These are phyloP conservation scores for Catagonus wagneri DNA, from an alignment of 2,113 vertebrate genomes.

Conservation along the genomic window DNA sequence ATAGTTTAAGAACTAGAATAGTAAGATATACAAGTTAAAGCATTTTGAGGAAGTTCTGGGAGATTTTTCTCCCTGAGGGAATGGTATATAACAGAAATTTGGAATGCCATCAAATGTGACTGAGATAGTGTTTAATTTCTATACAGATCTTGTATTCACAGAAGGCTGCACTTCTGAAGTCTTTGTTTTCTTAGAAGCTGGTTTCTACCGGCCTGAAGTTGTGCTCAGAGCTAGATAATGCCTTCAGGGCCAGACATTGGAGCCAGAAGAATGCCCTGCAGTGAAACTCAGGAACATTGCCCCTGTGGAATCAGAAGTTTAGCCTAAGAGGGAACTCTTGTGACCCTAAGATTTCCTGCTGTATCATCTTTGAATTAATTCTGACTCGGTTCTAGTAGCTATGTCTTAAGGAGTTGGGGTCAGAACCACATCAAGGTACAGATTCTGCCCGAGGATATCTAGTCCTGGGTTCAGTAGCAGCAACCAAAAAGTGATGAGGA, in stretches of 20 bases:
- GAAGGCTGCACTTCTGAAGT: background rate
- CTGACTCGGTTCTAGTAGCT: background rate
- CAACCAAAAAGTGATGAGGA: background rate
- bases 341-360: background rate
- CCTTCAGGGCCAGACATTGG: background rate
- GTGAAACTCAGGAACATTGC: background rate
- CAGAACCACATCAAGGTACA: background rate
- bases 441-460: background rate
- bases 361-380: slow-evolving; percentile 10
- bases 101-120: background rate
- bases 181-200: background rate
- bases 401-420: background rate
- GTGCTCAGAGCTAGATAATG: background rate
- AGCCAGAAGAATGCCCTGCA: background rate
- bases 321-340: background rate
- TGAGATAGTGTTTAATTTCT: slow-evolving; percentile 8
- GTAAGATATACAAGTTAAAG: background rate
- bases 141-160: background rate
- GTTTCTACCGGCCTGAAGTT: background rate
- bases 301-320: background rate
- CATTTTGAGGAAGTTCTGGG: background rate
- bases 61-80: background rate
- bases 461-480: background rate
- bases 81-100: background rate
- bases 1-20: background rate